A percentile compares a stretch with the other conserved stretches of the same genome.
These are phyloP conservation scores for Lepidostoma basale DNA, from an alignment of 1,140 invertebrate genomes.

Conservation along the genomic window DNA sequence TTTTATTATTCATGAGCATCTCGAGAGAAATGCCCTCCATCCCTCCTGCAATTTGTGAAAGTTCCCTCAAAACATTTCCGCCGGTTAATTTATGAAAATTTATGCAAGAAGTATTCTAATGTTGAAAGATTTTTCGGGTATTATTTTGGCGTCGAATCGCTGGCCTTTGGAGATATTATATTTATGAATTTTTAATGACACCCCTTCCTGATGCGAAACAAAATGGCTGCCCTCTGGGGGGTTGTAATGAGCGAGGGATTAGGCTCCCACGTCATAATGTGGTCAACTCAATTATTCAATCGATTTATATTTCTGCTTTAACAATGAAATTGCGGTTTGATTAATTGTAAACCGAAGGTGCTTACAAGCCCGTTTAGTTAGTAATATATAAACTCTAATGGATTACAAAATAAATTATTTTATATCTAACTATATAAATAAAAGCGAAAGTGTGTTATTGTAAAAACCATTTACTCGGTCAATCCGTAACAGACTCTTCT, in stretches of 20 bases:
- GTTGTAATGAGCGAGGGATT: background rate
- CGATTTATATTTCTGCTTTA: too few relatives aligned
- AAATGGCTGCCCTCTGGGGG: background rate
- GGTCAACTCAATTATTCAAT: too few relatives aligned
- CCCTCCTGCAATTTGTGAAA: constrained; percentile 32
- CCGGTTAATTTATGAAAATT: constrained; percentile 40
- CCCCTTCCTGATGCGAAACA: background rate
- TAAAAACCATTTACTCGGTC: too few relatives aligned
- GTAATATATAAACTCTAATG: too few relatives aligned
- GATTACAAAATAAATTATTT: too few relatives aligned
- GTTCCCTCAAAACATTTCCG: constrained; percentile 30
- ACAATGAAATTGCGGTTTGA: too few relatives aligned
- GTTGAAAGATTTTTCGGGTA: constrained; percentile 29
- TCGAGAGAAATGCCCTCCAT: constrained; percentile 32
- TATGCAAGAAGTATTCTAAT: constrained; percentile 39
- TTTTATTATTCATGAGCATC: constrained; percentile 42
- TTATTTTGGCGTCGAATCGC: constrained; percentile 16
- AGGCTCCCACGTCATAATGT: too few relatives aligned
- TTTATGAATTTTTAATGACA: constrained; percentile 38
- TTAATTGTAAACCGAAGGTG: too few relatives aligned
- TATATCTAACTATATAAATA: too few relatives aligned
- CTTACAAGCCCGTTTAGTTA: too few relatives aligned
- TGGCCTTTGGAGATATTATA: constrained; percentile 18
- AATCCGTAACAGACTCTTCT: too few relatives aligned
- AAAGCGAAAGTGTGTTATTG: too few relatives aligned